These are phyloP conservation scores for Eclectus roratus DNA, from an alignment of 2,113 vertebrate genomes.

Conservation along the genomic window DNA sequence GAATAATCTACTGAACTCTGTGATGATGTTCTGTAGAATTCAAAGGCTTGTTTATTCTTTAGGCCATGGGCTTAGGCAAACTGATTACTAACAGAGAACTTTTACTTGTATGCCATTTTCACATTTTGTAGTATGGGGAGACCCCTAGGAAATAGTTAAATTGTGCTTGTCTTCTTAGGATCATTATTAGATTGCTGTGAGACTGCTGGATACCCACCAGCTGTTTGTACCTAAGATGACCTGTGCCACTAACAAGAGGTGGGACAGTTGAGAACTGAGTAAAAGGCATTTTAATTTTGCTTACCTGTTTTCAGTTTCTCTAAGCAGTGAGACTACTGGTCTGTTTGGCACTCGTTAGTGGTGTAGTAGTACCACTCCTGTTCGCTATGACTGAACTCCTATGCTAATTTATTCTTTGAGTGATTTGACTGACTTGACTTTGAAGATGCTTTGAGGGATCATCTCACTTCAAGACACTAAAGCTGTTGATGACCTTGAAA, in stretches of 20 bases:
- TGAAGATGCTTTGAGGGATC: background rate
- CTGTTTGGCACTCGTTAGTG: background rate
- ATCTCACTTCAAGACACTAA: background rate
- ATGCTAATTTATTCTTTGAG: background rate
- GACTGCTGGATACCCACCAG: background rate
- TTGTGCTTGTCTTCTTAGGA: background rate
- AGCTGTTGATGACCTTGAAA: background rate
- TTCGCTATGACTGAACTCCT: background rate
- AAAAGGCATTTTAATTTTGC: background rate
- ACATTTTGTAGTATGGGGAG: background rate
- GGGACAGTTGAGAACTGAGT: background rate
- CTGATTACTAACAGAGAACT: background rate
- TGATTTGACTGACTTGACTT: background rate
- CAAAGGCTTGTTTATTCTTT: background rate
- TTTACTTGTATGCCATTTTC: background rate
- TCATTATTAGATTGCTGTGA: background rate
- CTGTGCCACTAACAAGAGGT: background rate
- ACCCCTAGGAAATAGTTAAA: background rate
- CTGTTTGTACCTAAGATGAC: background rate
- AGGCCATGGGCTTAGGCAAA: background rate
- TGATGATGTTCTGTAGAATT: background rate
- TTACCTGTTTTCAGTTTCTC: background rate
- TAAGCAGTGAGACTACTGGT: background rate
- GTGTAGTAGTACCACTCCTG: background rate
- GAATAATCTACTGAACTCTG: background rate